phyloP scores from a whole-genome alignment of 1,140 invertebrate genomes.

The Sitodiplosis mosellana region DNA sequence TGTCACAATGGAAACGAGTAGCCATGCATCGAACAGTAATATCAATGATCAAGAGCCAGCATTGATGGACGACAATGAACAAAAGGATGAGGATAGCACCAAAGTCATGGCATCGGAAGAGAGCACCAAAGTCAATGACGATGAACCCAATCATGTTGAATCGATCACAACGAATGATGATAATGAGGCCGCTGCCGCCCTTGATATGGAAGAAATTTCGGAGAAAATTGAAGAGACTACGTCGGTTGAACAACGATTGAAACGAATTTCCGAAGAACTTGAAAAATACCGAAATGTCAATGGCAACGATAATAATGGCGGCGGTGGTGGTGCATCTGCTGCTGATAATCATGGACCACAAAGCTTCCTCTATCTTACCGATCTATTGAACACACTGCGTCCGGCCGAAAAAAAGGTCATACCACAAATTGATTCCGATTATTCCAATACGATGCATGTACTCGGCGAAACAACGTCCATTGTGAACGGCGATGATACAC shows the following conservation, averaged over 20 bases:
- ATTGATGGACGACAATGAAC: background rate
- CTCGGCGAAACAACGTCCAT: slow-evolving; percentile 19
- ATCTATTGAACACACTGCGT: slow-evolving; percentile 21
- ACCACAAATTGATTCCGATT: slow-evolving; percentile 24
- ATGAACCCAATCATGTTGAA: background rate
- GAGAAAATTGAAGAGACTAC: slow-evolving; percentile 12
- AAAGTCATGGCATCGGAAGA: background rate
- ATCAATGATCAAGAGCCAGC: slow-evolving; percentile 3
- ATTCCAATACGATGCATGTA: slow-evolving; percentile 24
- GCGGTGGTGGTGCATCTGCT: no score
- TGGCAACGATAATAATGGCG: slow-evolving; percentile 7
- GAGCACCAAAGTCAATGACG: background rate
- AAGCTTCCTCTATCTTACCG: slow-evolving; percentile 21
- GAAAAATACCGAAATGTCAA: slow-evolving; percentile 20
- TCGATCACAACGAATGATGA: background rate
- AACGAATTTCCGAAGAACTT: slow-evolving; percentile 23
- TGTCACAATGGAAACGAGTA: no score
- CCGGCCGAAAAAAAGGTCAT: slow-evolving; percentile 22
- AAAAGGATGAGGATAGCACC: background rate
- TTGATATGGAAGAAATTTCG: background rate
- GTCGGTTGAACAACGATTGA: slow-evolving; percentile 21
- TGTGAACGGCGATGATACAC: slow-evolving; percentile 5
- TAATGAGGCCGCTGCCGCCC: background rate
- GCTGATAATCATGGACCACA: no score
- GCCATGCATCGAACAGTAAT: no score